These are phyloP conservation scores for Zootoca vivipara DNA, from an alignment of 2,113 vertebrate genomes.

Conservation along the genomic window DNA sequence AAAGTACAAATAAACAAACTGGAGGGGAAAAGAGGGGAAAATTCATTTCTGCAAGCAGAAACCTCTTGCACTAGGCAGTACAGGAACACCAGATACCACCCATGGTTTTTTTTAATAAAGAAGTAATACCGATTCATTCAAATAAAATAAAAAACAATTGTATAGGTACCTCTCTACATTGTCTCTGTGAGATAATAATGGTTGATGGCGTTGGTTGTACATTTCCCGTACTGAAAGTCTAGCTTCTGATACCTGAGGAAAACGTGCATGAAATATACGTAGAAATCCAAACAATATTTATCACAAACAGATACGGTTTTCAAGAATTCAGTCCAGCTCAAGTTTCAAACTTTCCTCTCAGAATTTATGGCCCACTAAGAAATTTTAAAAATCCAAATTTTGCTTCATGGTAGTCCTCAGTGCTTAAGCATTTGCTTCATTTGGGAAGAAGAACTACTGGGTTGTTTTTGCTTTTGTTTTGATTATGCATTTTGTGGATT, in stretches of 20 bases:
- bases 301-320: not conserved
- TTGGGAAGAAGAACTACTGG: not conserved
- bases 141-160: not conserved
- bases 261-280: not conserved
- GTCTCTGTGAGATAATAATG: slow-evolving; percentile 78
- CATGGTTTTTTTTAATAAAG: not conserved
- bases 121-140: not conserved
- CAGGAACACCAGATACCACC: too few species aligned
- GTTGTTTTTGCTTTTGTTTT: too few species aligned
- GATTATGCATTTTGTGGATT: too few species aligned
- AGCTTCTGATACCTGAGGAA: slow-evolving; percentile 85
- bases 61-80: too few species aligned
- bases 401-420: too few species aligned
- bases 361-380: not conserved
- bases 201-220: slow-evolving; percentile 78
- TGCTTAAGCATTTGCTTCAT: not conserved
- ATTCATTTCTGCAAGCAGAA: too few species aligned
- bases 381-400: not conserved
- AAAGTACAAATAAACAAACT: too few species aligned
- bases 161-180: slow-evolving; percentile 81
- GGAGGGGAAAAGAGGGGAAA: too few species aligned
- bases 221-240: slow-evolving; percentile 84
- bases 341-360: accelerated
- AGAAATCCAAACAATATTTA: not conserved
- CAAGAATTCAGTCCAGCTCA: not conserved